Evolutionary conservation across 2,888 invertebrate genomes (phyloP).

Genomic region (Drosophila mimetica): DNA sequence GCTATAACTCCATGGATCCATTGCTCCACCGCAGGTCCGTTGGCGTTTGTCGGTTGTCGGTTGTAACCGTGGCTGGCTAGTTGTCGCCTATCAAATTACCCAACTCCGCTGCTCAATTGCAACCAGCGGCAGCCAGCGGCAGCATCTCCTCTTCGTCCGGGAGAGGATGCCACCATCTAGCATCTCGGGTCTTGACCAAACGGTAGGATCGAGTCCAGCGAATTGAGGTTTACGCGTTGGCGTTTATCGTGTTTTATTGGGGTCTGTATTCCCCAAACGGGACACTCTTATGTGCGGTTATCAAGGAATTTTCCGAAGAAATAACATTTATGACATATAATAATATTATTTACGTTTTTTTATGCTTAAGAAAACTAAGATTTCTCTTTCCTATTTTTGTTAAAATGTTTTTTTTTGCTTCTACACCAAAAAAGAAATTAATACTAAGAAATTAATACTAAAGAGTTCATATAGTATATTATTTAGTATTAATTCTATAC

Average conservation of each 20-base stretch:
- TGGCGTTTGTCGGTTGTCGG: constrained; percentile 19
- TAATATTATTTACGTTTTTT: too few relatives aligned
- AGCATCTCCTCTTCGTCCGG: constrained; percentile 34
- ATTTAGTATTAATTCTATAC: too few relatives aligned
- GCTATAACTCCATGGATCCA: background rate
- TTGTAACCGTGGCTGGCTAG: constrained; percentile 40
- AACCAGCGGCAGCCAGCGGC: constrained; percentile 39
- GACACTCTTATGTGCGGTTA: constrained; percentile 10
- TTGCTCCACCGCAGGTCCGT: constrained; percentile 22
- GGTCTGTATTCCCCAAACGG: constrained; percentile 5
- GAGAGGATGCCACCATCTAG: constrained; percentile 17
- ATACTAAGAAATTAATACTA: too few relatives aligned
- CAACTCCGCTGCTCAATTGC: constrained; percentile 32
- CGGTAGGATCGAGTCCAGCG: constrained; percentile 24
- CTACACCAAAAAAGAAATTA: too few relatives aligned
- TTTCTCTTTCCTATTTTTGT: background rate
- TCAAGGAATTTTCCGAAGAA: background rate
- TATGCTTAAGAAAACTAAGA: background rate
- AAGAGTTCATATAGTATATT: too few relatives aligned
- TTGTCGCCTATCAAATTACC: constrained; percentile 78
- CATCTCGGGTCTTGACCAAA: constrained; percentile 15
- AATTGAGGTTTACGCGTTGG: constrained; percentile 47
- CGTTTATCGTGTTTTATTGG: constrained; percentile 34
- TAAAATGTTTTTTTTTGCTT: too few relatives aligned
- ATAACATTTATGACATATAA: too few relatives aligned